Evolutionary conservation across 2,113 vertebrate species (phyloP).

Genomic region (Ageneiosus marmoratus): DNA sequence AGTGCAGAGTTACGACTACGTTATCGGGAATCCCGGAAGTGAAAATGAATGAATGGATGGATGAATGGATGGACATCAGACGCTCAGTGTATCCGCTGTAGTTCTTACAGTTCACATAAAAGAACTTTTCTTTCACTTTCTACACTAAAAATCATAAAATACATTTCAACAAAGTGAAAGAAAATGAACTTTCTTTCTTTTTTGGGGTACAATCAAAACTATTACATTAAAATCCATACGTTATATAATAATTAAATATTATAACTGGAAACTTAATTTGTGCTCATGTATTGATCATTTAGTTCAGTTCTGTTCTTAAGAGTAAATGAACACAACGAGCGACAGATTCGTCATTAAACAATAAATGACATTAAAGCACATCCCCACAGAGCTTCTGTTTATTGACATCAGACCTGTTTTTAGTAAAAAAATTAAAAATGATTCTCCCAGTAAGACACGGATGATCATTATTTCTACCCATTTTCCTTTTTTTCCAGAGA

Average conservation of each 20-base stretch:
- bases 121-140: background rate
- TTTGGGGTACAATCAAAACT: too few relatives aligned
- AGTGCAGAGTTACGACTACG: background rate
- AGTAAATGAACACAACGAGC: too few relatives aligned
- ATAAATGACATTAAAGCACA: background rate
- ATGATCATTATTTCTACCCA: background rate
- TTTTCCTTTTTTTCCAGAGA: background rate
- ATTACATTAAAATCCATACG: too few relatives aligned
- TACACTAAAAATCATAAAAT: background rate
- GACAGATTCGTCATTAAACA: too few relatives aligned
- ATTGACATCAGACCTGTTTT: conserved; percentile 8
- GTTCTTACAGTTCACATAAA: background rate
- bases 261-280: too few relatives aligned
- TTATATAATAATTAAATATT: too few relatives aligned
- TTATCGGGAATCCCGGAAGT: background rate
- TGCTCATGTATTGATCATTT: too few relatives aligned
- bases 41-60: too few relatives aligned
- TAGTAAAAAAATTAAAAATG: conserved; percentile 9
- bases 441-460: background rate
- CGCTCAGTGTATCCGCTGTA: background rate
- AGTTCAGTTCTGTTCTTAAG: background rate
- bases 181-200: background rate
- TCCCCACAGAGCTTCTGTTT: background rate
- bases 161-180: background rate
- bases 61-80: background rate